These are phyloP conservation scores for Myiozetetes cayanensis DNA, from an alignment of 2,113 vertebrate genomes.

Conservation along the genomic window DNA sequence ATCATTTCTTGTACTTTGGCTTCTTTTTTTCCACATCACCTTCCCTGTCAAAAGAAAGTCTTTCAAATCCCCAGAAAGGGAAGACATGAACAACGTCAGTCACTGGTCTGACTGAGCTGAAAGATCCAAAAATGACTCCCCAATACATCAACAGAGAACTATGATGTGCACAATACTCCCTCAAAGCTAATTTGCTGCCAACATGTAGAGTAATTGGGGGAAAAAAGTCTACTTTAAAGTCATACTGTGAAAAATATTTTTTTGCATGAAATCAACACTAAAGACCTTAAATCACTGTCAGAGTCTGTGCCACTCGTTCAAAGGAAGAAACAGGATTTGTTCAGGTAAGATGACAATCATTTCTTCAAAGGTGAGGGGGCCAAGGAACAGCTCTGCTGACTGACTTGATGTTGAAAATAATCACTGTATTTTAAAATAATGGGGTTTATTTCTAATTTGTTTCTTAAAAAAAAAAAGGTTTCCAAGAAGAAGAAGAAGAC, in stretches of 20 bases:
- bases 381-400: background rate
- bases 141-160: constrained; percentile 33
- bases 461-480: background rate
- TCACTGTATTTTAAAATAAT: background rate
- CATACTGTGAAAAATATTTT: constrained; percentile 47
- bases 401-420: background rate
- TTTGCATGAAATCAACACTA: background rate
- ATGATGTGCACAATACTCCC: constrained; percentile 8
- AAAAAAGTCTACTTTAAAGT: constrained; percentile 49
- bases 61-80: constrained; percentile 37
- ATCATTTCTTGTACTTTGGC: constrained; percentile 67
- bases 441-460: background rate
- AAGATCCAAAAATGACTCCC: constrained; percentile 48
- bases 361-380: constrained; percentile 37
- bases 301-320: background rate
- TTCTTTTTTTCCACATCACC: constrained; percentile 47
- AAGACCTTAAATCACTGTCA: constrained; percentile 52
- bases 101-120: constrained; percentile 35
- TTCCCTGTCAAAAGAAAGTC: constrained; percentile 56
- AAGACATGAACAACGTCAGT: constrained; percentile 43
- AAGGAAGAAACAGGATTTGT: background rate
- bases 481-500: background rate
- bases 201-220: constrained; percentile 23
- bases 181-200: constrained; percentile 68
- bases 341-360: background rate